Evolutionary conservation across 2,113 vertebrate genomes (phyloP), one percentile per base, ranked within the genome.

Genomic region (Xenus cinereus): DNA sequence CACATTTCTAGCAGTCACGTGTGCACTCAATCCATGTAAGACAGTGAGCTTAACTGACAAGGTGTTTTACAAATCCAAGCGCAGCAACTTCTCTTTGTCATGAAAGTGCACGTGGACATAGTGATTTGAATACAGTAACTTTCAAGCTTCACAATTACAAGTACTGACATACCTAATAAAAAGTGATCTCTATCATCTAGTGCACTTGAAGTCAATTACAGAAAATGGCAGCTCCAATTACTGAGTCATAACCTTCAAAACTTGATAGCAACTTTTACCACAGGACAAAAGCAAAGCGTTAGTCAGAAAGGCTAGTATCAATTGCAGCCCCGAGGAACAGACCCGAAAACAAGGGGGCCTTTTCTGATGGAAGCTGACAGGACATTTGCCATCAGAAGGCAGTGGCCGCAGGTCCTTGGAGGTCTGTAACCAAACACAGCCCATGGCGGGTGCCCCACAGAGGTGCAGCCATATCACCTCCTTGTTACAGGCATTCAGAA

Each of bases 381-480:
- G 32, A 32, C 12, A 16, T 51, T 75, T 89, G 26, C 66, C 18
- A 4, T 30, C 45, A 54, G 73, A 66, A 63, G 14, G 3, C 28
- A n/a, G 9, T 7, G 5, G 3, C 20, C 81, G 22, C n/a, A 50
- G 84, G 14, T 37, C 17, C 87, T 13, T 33, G 54, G 33, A 66
- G 24, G 9, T 62, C 39, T 54, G 30, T 24, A 53, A 39, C 57
- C 50, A 54, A 78, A 59, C n/a, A 24, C 35, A 76, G 35, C 6
- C 33, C 28, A 22, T 0, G 0, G 2, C 2, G 6, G 18, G 5
- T 37, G 8, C 3, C 37, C 14, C 1, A 1, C 6, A 53, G 50
- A 62, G 43, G 10, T 53, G 24, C 30, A 79, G 35, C 27, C 71
- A 26, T 17, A 13, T 23, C 8, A 0, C 9, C 22, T 66, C 39